A percentile compares a stretch with the other conserved stretches of the same genome.
phyloP scores from a whole-genome alignment of 2,113 vertebrate genomes.

The Eublepharis macularius region DNA sequence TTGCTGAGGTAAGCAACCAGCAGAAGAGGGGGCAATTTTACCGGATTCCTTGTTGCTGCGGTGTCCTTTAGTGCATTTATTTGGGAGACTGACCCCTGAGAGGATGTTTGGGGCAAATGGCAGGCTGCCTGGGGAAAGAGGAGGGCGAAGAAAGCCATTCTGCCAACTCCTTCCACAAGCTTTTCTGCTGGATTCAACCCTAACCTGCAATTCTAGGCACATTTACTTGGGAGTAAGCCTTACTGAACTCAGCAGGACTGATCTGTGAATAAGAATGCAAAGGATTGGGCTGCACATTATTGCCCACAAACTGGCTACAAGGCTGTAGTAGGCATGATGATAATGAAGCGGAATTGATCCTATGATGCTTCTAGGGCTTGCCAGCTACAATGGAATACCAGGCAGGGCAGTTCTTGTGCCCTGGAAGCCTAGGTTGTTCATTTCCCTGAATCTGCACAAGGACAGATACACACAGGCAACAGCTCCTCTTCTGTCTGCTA shows the following conservation, averaged over 20 bases:
- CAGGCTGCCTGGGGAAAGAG: no score
- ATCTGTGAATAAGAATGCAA: neutral
- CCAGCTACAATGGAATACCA: neutral
- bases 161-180: no score
- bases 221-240: neutral
- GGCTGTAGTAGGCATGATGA: neutral
- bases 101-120: no score
- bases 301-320: neutral
- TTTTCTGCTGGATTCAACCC: no score
- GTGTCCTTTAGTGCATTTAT: no score
- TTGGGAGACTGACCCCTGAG: no score
- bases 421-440: neutral
- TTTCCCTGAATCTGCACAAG: rapidly evolving
- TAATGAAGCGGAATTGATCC: rapidly evolving
- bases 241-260: neutral
- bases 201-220: neutral
- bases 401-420: neutral
- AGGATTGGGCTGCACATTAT: neutral
- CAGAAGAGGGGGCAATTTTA: no score
- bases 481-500: neutral
- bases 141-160: no score
- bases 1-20: no score
- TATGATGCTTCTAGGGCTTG: neutral
- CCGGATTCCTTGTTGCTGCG: no score
- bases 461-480: neutral